These are phyloP conservation scores for Teleogryllus occipitalis DNA, from an alignment of 1,140 invertebrate genomes.

Conservation along the genomic window DNA sequence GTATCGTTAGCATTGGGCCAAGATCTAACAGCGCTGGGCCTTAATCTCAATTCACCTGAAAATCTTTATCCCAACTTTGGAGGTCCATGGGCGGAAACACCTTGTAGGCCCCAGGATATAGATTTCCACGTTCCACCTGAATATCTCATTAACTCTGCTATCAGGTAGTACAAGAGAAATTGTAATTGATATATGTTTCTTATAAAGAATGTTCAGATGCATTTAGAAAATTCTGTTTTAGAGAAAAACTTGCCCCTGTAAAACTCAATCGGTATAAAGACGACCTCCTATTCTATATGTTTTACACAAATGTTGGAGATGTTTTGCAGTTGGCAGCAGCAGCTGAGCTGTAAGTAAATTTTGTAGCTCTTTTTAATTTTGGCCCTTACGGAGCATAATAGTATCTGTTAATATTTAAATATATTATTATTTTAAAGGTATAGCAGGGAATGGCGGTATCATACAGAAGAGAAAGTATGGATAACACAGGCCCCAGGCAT, in stretches of 20 bases:
- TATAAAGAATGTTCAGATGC: too few species aligned
- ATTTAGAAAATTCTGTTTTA: slow-evolving; percentile 32
- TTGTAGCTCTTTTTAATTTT: background rate
- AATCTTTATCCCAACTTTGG: slow-evolving; percentile 95
- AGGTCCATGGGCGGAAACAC: slow-evolving; percentile 95
- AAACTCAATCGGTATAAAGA: slow-evolving; percentile 96
- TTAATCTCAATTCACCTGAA: slow-evolving; percentile 96
- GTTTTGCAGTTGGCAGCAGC: slow-evolving; percentile 93
- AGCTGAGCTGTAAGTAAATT: slow-evolving; percentile 80
- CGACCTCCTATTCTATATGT: slow-evolving; percentile 97
- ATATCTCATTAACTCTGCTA: slow-evolving; percentile 91
- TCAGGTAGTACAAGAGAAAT: slow-evolving; percentile 44
- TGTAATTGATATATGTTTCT: too few species aligned
- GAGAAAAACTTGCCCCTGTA: slow-evolving; percentile 89
- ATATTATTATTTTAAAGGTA: slow-evolving; percentile 53
- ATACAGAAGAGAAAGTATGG: slow-evolving; percentile 98
- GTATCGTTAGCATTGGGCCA: slow-evolving; percentile 92
- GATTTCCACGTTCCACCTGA: slow-evolving; percentile 98
- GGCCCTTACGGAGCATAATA: too few species aligned
- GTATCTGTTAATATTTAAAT: background rate
- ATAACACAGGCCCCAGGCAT: slow-evolving; percentile 93
- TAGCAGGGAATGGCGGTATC: slow-evolving; percentile 96
- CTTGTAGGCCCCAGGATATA: slow-evolving; percentile 96
- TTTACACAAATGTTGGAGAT: slow-evolving; percentile 98
- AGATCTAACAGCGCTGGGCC: slow-evolving; percentile 91